Base-by-base conservation (phyloP, 2,113 vertebrate species). In the Setophaga kirtlandii region DNA sequence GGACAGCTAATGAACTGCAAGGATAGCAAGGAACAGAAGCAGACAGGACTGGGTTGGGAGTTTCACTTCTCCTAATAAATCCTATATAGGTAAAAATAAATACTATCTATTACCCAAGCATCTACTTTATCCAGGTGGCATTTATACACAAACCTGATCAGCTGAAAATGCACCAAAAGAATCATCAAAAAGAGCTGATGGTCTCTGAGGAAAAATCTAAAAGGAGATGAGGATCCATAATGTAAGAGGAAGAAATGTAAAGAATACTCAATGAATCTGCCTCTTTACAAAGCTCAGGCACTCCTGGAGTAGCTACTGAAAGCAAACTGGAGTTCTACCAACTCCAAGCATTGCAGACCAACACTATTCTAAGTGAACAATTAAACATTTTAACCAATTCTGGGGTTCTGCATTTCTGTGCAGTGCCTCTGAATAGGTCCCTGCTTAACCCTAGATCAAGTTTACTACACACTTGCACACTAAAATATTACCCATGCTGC, bases 81-180 rank as follows among this genome's bases (percentile, higher is more conserved):
- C 49, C 89, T 94, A 81, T 2, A 41, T 10, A 75, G 63, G 65
- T 60, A 59, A 67, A 85, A 89, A 63, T 6, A 89, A 91, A 88
- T 35, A 53, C 78, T 89, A 87, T 14, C 89, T 88, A 94, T 68
- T 82, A 86, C 30, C 80, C 68, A 94, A 87, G 93, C 82, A 93
- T 70, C 96, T 95, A 95, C n/a, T 70, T 44, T 42, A 31, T 53
- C 56, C 64, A 49, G 47, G 11, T 42, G 74, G 55, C 30, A 84
- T 76, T 87, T 64, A 64, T 53, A 78, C 92, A 99, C 99, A 98
- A 98, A 99, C 98, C 98, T 99, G 98, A 93, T 98, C 97, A 89
- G 97, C 87, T 90, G 98, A 95, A 98, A 99, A 97, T 97, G 98
- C 97, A 97, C 98, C 98, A 98, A 98, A 97, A 94, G 98, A 98